These are phyloP conservation scores for Zeus faber DNA, from an alignment of 2,113 vertebrate genomes.

Conservation along the genomic window DNA sequence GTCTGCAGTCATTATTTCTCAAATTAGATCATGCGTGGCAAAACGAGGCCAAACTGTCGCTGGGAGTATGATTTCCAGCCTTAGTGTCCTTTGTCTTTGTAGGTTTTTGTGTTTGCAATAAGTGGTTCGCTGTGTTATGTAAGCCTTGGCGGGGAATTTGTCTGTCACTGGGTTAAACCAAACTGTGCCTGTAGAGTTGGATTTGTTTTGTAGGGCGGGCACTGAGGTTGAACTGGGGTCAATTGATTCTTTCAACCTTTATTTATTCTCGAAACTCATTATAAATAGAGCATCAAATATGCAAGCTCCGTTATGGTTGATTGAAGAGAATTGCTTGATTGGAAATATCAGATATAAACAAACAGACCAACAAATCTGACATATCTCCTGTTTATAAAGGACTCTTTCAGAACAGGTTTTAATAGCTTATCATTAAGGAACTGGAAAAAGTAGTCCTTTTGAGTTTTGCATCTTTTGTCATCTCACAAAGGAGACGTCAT, in stretches of 20 bases:
- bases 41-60: neutral
- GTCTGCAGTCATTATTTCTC: slow-evolving; percentile 26
- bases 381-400: too few relatives aligned
- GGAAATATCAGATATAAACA: too few relatives aligned
- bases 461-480: too few relatives aligned
- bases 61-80: slow-evolving; percentile 17
- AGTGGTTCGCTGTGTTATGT: slow-evolving; percentile 29
- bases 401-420: too few relatives aligned
- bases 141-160: slow-evolving; percentile 25
- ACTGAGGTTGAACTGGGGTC: slow-evolving; percentile 5
- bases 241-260: too few relatives aligned
- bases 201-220: slow-evolving; percentile 31
- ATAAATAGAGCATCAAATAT: too few relatives aligned
- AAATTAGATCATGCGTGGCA: slow-evolving; percentile 28
- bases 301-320: too few relatives aligned
- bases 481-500: too few relatives aligned
- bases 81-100: neutral
- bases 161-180: slow-evolving; percentile 37
- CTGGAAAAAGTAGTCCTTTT: too few relatives aligned
- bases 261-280: too few relatives aligned
- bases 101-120: slow-evolving; percentile 15
- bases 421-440: too few relatives aligned
- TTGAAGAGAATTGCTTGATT: neutral
- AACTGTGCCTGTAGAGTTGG: slow-evolving; percentile 44
- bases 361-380: too few relatives aligned